Evolutionary conservation across 1,140 invertebrate species (phyloP).

Genomic region (Solen grandis): DNA sequence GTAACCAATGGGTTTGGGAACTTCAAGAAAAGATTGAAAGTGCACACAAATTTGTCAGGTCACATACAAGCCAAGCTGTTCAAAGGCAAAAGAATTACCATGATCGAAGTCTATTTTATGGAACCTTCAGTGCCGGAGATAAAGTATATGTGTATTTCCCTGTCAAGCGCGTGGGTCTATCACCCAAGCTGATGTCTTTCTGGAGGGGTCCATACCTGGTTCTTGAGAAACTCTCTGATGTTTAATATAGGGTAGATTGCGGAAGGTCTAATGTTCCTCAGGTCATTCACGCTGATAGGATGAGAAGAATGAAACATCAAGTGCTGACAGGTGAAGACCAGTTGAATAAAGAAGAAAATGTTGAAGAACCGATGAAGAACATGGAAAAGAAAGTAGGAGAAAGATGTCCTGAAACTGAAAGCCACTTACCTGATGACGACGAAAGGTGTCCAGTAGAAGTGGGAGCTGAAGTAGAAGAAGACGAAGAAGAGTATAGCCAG

Average conservation of each 20-base stretch:
- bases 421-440: too few relatives aligned
- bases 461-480: too few relatives aligned
- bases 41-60: constrained; percentile 20
- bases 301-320: constrained; percentile 2
- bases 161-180: background rate
- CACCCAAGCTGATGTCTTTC: constrained; percentile 34
- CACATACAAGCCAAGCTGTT: constrained; percentile 2
- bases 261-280: background rate
- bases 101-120: constrained; percentile 4
- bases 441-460: too few relatives aligned
- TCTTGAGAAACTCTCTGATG: background rate
- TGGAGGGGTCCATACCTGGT: constrained; percentile 26
- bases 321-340: too few relatives aligned
- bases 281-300: constrained; percentile 9
- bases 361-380: too few relatives aligned
- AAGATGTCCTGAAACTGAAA: too few relatives aligned
- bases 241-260: constrained; percentile 28
- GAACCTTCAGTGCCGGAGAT: constrained; percentile 19
- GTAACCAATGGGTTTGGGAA: too few relatives aligned
- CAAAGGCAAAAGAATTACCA: constrained; percentile 34
- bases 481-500: too few relatives aligned
- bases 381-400: too few relatives aligned
- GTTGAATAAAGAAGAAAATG: too few relatives aligned
- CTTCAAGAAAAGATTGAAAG: too few relatives aligned
- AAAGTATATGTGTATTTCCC: too few relatives aligned